Percentiles rank a stretch among this genome's conserved stretches.
Conservation (phyloP, 1,140 invertebrate genomes). For the Drosophila obscura region DNA sequence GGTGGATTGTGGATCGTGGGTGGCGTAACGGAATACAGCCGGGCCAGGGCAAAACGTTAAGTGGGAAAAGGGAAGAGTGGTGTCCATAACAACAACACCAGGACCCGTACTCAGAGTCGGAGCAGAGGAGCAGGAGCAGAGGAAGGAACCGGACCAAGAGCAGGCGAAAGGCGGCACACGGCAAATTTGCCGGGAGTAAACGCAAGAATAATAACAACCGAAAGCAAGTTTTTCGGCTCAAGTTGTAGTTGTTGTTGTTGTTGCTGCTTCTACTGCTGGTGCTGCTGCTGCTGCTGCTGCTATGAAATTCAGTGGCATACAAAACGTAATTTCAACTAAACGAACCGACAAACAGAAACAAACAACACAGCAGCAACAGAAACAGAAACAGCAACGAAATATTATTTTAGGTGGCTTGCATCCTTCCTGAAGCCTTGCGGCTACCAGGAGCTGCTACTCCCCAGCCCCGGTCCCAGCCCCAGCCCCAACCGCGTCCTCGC, state of each 20-base stretch:
- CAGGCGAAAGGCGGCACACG: slow-evolving; percentile 54
- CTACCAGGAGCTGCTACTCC: slow-evolving; percentile 26
- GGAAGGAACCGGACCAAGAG: background rate
- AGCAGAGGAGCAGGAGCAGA: background rate
- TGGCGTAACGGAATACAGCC: slow-evolving; percentile 55
- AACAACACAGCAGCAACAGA: slow-evolving; percentile 42
- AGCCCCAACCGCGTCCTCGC: slow-evolving; percentile 1
- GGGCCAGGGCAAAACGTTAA: slow-evolving; percentile 14
- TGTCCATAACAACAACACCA: slow-evolving; percentile 59
- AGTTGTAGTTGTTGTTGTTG: slow-evolving; percentile 44
- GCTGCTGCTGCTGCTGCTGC: slow-evolving; percentile 26
- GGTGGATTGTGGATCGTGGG: slow-evolving; percentile 18
- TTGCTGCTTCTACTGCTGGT: slow-evolving; percentile 15
- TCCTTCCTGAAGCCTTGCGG: slow-evolving; percentile 73
- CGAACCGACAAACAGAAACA: slow-evolving; percentile 79
- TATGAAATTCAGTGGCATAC: slow-evolving; percentile 82
- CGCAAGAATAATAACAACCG: slow-evolving; percentile 80
- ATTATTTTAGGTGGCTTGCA: slow-evolving; percentile 81
- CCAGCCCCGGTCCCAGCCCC: background rate
- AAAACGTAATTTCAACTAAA: slow-evolving; percentile 82
- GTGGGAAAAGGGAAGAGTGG: slow-evolving; percentile 27
- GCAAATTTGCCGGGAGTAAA: slow-evolving; percentile 81
- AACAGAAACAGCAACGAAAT: slow-evolving; percentile 65
- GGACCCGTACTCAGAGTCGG: background rate
- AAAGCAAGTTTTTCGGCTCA: slow-evolving; percentile 78